Evolutionary conservation across 2,113 vertebrate genomes (phyloP).

Genomic region (Sceloporus tristichus): DNA sequence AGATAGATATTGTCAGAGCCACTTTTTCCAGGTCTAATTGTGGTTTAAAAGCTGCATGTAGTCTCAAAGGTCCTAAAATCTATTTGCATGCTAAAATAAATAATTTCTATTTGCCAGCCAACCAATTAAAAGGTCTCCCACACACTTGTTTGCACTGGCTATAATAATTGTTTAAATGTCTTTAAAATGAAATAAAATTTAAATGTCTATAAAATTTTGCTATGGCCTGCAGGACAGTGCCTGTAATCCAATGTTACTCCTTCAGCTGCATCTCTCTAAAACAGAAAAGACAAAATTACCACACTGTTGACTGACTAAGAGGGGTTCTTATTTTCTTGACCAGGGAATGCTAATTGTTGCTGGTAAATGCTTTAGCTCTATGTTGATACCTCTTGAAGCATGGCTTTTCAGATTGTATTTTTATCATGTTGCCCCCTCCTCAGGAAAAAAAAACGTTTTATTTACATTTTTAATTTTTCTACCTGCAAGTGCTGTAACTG

Average conservation of each 20-base stretch:
- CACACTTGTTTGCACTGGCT: constrained; percentile 33
- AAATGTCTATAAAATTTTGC: constrained; percentile 39
- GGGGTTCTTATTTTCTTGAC: too few species aligned
- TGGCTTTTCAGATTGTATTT: constrained; percentile 56
- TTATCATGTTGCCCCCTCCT: constrained; percentile 46
- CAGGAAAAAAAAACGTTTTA: too few species aligned
- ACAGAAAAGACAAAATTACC: constrained; percentile 42
- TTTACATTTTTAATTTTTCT: constrained; percentile 34
- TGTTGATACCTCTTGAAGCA: constrained; percentile 60
- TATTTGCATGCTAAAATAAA: neutral
- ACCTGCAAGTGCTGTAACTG: neutral
- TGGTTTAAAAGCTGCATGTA: too few species aligned
- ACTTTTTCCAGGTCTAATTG: too few species aligned
- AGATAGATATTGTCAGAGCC: too few species aligned
- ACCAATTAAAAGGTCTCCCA: constrained; percentile 7
- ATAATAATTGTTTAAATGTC: constrained; percentile 27
- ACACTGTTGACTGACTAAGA: constrained; percentile 54
- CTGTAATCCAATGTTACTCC: constrained; percentile 40
- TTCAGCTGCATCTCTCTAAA: constrained; percentile 35
- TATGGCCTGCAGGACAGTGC: neutral
- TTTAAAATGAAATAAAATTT: constrained; percentile 3
- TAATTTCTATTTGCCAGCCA: neutral
- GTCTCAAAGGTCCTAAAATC: too few species aligned
- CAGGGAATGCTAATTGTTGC: constrained; percentile 18
- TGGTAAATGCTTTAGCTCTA: constrained; percentile 57